Evolutionary conservation across 2,888 invertebrate species (phyloP).

Genomic region (Cyaniris semiargus): DNA sequence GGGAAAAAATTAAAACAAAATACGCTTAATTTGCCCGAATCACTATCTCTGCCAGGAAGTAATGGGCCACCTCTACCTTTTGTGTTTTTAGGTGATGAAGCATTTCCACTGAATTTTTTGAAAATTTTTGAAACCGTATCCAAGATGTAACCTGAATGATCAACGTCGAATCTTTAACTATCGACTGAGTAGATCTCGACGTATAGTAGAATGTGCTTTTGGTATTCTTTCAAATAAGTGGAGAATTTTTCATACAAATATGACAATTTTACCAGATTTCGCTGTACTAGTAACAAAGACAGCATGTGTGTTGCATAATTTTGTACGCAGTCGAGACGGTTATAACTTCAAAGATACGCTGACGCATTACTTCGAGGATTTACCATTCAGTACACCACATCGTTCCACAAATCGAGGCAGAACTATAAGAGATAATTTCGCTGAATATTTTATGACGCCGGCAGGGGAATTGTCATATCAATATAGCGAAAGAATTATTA

Average conservation of each 20-base stretch:
- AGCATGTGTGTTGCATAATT: slow-evolving; percentile 37
- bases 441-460: slow-evolving; percentile 43
- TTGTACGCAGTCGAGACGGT: slow-evolving; percentile 42
- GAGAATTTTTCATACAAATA: slow-evolving; percentile 40
- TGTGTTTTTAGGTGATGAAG: neutral
- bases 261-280: slow-evolving; percentile 39
- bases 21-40: slow-evolving; percentile 5
- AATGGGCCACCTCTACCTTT: neutral
- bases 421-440: slow-evolving; percentile 44
- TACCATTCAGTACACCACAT: slow-evolving; percentile 38
- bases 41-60: neutral
- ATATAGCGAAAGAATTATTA: slow-evolving; percentile 43
- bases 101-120: neutral
- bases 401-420: slow-evolving; percentile 41
- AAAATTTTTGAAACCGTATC: neutral
- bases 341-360: slow-evolving; percentile 43
- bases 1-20: slow-evolving; percentile 30
- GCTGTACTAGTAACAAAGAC: slow-evolving; percentile 39
- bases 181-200: neutral
- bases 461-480: slow-evolving; percentile 42
- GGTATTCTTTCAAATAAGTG: neutral
- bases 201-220: neutral
- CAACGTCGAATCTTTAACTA: slow-evolving; percentile 5
- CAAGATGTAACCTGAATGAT: neutral
- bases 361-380: slow-evolving; percentile 39